Percentiles rank a stretch among this genome's conserved stretches.
Evolutionary conservation across 1,140 invertebrate genomes (phyloP).

Genomic region (Ephestia elutella): DNA sequence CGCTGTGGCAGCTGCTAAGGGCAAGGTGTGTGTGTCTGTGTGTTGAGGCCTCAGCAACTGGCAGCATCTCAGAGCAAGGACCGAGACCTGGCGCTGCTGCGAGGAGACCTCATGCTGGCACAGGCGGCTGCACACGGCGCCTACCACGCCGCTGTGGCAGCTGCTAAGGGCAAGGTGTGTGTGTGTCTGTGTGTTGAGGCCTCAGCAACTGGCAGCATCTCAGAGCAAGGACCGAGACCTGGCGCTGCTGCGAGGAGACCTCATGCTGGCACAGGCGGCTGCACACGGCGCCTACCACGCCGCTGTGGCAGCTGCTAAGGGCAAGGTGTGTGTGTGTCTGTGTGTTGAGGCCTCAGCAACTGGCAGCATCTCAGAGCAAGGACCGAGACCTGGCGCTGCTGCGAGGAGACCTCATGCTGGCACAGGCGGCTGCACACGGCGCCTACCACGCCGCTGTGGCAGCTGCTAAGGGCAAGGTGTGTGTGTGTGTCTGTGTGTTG

Average conservation of each 20-base stretch:
- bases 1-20: constrained; percentile 58
- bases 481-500: too few species aligned
- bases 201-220: neutral
- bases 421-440: constrained; percentile 64
- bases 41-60: too few species aligned
- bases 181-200: too few species aligned
- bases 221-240: constrained; percentile 59
- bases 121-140: constrained; percentile 66
- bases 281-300: constrained; percentile 68
- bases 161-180: constrained; percentile 63
- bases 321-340: constrained; percentile 60
- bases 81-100: constrained; percentile 53
- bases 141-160: constrained; percentile 63
- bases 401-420: constrained; percentile 64
- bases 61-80: constrained; percentile 42
- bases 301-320: constrained; percentile 59
- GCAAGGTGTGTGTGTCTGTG: constrained; percentile 57
- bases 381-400: constrained; percentile 59
- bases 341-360: too few species aligned
- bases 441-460: constrained; percentile 67
- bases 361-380: constrained; percentile 31
- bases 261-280: constrained; percentile 68
- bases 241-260: constrained; percentile 54
- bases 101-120: constrained; percentile 66
- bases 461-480: constrained; percentile 64